Conservation (phyloP, 1,140 invertebrate species). For the Meloidogyne exigua region DNA sequence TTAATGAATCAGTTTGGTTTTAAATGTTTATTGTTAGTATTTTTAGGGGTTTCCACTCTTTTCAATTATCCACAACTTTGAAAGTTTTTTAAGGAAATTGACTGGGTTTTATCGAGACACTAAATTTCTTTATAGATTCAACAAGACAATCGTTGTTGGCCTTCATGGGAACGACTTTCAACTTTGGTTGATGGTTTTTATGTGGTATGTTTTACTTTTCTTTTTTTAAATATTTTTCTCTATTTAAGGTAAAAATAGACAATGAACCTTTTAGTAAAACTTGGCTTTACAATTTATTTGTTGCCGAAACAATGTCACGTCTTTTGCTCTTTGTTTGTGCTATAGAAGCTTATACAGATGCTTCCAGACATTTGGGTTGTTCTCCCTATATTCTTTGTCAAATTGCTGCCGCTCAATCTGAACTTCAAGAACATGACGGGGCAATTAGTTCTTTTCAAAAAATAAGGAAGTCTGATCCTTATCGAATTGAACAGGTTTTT, state of each 20-base stretch:
- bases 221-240: background rate
- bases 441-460: slow-evolving; percentile 51
- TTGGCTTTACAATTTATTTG: slow-evolving; percentile 44
- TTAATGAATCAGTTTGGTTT: slow-evolving; percentile 28
- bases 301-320: slow-evolving; percentile 41
- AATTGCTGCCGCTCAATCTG: slow-evolving; percentile 42
- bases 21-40: background rate
- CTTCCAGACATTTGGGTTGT: slow-evolving; percentile 28
- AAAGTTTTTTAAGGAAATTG: no score
- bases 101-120: no score
- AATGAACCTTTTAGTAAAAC: slow-evolving; percentile 22
- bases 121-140: slow-evolving; percentile 21
- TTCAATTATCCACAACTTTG: no score
- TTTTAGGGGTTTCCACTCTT: no score
- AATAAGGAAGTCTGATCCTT: slow-evolving; percentile 53
- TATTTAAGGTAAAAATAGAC: slow-evolving; percentile 41
- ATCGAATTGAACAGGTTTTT: slow-evolving; percentile 36
- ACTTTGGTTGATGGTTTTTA: slow-evolving; percentile 39
- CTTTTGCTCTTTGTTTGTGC: slow-evolving; percentile 46
- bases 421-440: slow-evolving; percentile 51
- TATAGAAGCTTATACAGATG: slow-evolving; percentile 40
- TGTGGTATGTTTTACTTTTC: slow-evolving; percentile 32
- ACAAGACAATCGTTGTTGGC: slow-evolving; percentile 45
- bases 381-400: slow-evolving; percentile 47
- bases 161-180: slow-evolving; percentile 44